These are phyloP conservation scores for Mandrillus leucophaeus DNA, from an alignment of 2,113 vertebrate genomes.

Conservation along the genomic window DNA sequence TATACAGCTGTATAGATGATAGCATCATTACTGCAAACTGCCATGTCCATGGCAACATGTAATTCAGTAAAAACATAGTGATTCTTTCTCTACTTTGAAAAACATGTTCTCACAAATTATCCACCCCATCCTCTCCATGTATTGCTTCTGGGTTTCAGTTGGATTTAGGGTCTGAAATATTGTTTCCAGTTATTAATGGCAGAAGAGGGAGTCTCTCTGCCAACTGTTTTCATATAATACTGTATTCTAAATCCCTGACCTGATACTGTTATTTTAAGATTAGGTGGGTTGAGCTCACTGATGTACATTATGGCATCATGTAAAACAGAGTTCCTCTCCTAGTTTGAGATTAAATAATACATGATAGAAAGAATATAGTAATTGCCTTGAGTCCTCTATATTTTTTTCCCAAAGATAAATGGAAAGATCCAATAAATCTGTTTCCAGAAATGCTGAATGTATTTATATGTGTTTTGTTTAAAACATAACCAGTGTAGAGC, in stretches of 20 bases:
- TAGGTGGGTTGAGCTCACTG: slow-evolving; percentile 69
- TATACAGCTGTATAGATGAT: slow-evolving; percentile 65
- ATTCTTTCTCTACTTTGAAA: slow-evolving; percentile 67
- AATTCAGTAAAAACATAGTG: slow-evolving; percentile 70
- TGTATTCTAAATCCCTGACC: slow-evolving; percentile 73
- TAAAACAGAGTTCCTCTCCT: slow-evolving; percentile 58
- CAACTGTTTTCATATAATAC: slow-evolving; percentile 69
- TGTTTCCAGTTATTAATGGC: slow-evolving; percentile 67
- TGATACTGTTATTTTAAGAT: slow-evolving; percentile 78
- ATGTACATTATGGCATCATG: slow-evolving; percentile 69
- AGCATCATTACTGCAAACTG: slow-evolving; percentile 55
- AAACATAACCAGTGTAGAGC: slow-evolving; percentile 64
- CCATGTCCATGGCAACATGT: slow-evolving; percentile 61
- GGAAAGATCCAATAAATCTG: slow-evolving; percentile 62
- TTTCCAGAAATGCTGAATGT: slow-evolving; percentile 70
- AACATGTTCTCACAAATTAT: slow-evolving; percentile 59
- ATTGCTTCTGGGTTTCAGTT: slow-evolving; percentile 65
- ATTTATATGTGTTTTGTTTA: slow-evolving; percentile 67
- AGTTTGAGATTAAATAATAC: slow-evolving; percentile 69
- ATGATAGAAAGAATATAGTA: slow-evolving; percentile 54
- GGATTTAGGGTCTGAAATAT: slow-evolving; percentile 68
- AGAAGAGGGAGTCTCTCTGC: slow-evolving; percentile 53
- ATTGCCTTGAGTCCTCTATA: slow-evolving; percentile 26
- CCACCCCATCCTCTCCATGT: slow-evolving; percentile 58
- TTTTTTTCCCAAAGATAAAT: slow-evolving; percentile 66